Percentiles rank a stretch among this genome's conserved stretches.
Conservation (phyloP, 2,888 invertebrate genomes). For the Pheosia gnoma region DNA sequence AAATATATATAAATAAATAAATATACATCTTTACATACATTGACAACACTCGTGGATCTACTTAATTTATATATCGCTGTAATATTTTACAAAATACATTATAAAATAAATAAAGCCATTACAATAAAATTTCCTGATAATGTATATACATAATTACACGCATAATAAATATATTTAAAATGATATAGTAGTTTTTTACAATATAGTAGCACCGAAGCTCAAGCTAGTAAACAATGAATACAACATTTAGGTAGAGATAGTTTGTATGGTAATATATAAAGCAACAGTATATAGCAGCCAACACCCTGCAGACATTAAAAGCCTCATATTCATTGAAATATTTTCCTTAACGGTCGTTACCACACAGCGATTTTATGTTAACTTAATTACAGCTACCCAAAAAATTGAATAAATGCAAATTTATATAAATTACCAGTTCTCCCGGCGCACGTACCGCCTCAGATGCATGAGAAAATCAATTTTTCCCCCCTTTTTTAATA, state of each 20-base stretch:
- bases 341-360: slow-evolving; percentile 57
- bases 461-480: too few relatives aligned
- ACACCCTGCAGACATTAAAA: slow-evolving; percentile 83
- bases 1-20: too few relatives aligned
- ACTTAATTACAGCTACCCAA: background rate
- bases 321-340: slow-evolving; percentile 56
- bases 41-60: slow-evolving; percentile 79
- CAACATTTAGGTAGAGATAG: slow-evolving; percentile 53
- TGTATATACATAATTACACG: slow-evolving; percentile 36
- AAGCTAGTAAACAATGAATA: slow-evolving; percentile 61
- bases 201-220: slow-evolving; percentile 59
- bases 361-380: slow-evolving; percentile 66
- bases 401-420: background rate
- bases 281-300: slow-evolving; percentile 70
- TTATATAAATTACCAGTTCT: too few relatives aligned
- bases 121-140: slow-evolving; percentile 14
- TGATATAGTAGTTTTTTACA: slow-evolving; percentile 53
- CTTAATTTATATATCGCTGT: slow-evolving; percentile 42
- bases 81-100: slow-evolving; percentile 12
- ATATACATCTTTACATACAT: slow-evolving; percentile 42
- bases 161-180: slow-evolving; percentile 34
- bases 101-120: slow-evolving; percentile 46
- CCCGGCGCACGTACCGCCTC: too few relatives aligned
- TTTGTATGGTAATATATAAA: slow-evolving; percentile 42
- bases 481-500: too few relatives aligned